Percentiles rank a stretch among this genome's conserved stretches.
Evolutionary conservation across 2,797 vertebrate species (phyloP).

Genomic region (Geotrypetes seraphini): DNA sequence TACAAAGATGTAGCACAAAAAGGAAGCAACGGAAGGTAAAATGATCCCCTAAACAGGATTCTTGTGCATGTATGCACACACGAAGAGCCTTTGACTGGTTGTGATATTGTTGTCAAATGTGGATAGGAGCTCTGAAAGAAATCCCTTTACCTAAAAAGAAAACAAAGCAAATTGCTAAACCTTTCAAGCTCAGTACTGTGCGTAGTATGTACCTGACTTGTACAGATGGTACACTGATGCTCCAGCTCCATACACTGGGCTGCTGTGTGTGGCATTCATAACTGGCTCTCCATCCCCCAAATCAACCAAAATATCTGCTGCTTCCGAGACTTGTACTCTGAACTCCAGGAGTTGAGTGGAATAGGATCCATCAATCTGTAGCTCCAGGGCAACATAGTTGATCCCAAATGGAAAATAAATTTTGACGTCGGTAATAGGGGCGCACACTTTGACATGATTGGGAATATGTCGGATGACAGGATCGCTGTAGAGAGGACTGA

Average conservation of each 20-base stretch:
- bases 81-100: too few relatives aligned
- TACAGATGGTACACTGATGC: conserved; percentile 19
- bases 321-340: neutral
- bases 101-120: neutral
- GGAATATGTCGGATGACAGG: neutral
- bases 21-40: too few relatives aligned
- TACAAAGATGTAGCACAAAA: too few relatives aligned
- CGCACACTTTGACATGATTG: neutral
- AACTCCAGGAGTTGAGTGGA: conserved; percentile 5
- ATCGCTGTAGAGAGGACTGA: neutral
- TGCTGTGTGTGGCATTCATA: neutral
- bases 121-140: neutral
- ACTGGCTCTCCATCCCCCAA: conserved; percentile 23
- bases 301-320: conserved; percentile 10
- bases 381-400: neutral
- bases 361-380: neutral
- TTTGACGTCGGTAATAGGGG: neutral
- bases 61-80: too few relatives aligned
- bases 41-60: too few relatives aligned
- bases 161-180: too few relatives aligned
- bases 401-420: neutral
- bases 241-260: neutral
- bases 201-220: conserved; percentile 22
- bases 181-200: too few relatives aligned
- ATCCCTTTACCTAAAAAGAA: neutral